phyloP scores from a whole-genome alignment of 2,113 vertebrate genomes.

The Mirounga angustirostris region DNA sequence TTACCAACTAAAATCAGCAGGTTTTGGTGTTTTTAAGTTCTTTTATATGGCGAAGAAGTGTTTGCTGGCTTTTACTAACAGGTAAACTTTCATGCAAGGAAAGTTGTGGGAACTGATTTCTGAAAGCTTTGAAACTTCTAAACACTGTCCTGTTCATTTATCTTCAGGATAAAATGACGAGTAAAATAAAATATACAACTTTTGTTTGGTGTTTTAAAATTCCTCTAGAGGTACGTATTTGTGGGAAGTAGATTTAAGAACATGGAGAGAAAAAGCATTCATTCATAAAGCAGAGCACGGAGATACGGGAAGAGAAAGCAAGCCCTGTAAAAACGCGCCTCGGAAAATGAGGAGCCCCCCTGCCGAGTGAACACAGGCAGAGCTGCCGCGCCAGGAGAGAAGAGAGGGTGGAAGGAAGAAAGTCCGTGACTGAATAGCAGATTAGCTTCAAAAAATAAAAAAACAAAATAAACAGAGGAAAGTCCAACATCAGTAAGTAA shows the following conservation, averaged over 20 bases:
- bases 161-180: not conserved
- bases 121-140: slow-evolving; percentile 7
- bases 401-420: not conserved
- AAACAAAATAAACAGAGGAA: not conserved
- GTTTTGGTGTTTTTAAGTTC: not conserved
- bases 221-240: not conserved
- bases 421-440: not conserved
- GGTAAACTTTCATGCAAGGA: not conserved
- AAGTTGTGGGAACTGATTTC: not conserved
- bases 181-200: not conserved
- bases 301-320: not conserved
- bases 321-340: not conserved
- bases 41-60: not conserved
- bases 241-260: not conserved
- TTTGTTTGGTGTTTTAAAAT: not conserved
- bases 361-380: not conserved
- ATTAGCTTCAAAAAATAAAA: not conserved
- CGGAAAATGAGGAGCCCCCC: accelerated
- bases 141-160: not conserved
- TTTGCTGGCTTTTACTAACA: not conserved
- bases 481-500: not conserved
- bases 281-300: not conserved
- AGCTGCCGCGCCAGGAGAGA: not conserved
- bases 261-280: not conserved
- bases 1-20: not conserved